phyloP scores from a whole-genome alignment of 2,113 vertebrate genomes.

The Malurus elegans region DNA sequence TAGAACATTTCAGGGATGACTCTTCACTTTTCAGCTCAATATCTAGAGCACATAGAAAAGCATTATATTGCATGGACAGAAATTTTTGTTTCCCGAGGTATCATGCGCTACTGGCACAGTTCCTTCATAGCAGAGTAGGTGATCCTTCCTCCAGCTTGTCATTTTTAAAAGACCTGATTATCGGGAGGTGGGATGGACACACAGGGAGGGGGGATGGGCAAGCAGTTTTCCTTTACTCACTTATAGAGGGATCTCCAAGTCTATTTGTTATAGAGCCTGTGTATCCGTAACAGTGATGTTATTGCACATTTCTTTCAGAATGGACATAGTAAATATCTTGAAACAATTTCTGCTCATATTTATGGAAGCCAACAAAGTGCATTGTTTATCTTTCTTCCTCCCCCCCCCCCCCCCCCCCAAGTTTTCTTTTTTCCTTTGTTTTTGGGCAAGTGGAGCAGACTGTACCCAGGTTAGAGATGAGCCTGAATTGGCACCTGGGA shows the following conservation, averaged over 20 bases:
- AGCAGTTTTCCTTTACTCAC: conserved; percentile 17
- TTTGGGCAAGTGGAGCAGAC: conserved; percentile 63
- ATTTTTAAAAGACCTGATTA: conserved; percentile 15
- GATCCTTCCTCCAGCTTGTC: conserved; percentile 40
- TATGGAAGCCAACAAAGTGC: not conserved
- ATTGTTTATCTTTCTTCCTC: not conserved
- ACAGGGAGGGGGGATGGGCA: not conserved
- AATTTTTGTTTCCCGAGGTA: conserved; percentile 35
- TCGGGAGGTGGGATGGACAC: not conserved
- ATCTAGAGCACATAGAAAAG: conserved; percentile 49
- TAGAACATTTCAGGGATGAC: conserved; percentile 16
- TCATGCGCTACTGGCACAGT: conserved; percentile 40
- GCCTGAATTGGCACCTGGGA: not conserved
- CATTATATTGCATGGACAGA: conserved; percentile 53
- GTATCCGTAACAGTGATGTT: conserved; percentile 17
- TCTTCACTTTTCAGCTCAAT: conserved; percentile 57
- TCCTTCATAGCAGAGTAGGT: conserved; percentile 27
- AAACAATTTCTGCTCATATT: not conserved
- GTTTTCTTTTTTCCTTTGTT: not conserved
- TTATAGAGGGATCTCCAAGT: conserved; percentile 13
- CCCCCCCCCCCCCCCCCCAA: not conserved
- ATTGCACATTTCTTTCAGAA: conserved; percentile 48
- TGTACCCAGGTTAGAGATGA: conserved; percentile 59
- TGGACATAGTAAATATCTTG: not conserved
- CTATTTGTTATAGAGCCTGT: conserved; percentile 28